Conservation (phyloP, 2,888 invertebrate species). For the Drosophila infuscata region DNA sequence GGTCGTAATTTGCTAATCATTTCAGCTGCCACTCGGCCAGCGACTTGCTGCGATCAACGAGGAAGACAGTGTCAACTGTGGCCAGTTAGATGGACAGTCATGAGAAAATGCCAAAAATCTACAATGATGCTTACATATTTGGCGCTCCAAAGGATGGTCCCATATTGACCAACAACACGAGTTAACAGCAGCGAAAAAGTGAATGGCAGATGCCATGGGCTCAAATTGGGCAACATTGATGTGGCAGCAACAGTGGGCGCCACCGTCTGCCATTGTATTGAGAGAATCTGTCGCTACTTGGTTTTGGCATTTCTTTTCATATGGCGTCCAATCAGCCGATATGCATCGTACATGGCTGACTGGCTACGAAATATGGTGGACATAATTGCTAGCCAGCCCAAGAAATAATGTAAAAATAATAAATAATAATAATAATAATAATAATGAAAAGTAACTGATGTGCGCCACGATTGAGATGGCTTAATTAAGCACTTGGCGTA, state of each 20-base stretch:
- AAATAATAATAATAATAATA: background rate
- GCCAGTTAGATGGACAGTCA: conserved; percentile 19
- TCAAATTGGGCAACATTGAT: conserved; percentile 63
- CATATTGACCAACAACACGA: conserved; percentile 46
- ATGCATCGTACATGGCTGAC: conserved; percentile 22
- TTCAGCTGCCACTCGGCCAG: conserved; percentile 44
- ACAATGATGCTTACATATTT: conserved; percentile 36
- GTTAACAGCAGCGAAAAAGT: conserved; percentile 57
- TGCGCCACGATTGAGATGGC: conserved; percentile 32
- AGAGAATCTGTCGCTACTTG: conserved; percentile 39
- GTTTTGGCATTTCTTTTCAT: conserved; percentile 34
- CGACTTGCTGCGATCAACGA: conserved; percentile 56
- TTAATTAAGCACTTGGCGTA: conserved; percentile 46
- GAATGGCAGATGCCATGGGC: conserved; percentile 74
- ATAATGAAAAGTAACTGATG: conserved; percentile 15
- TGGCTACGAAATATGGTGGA: conserved; percentile 44
- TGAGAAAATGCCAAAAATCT: conserved; percentile 59
- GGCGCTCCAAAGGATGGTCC: conserved; percentile 59
- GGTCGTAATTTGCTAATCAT: conserved; percentile 67
- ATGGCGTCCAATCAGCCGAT: conserved; percentile 31
- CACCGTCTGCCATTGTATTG: conserved; percentile 46
- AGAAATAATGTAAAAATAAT: background rate
- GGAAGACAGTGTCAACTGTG: conserved; percentile 74
- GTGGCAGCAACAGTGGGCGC: conserved; percentile 43
- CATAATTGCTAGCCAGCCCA: conserved; percentile 48